Evolutionary conservation across 2,113 vertebrate genomes (phyloP).

Genomic region (Oncorhynchus masou): DNA sequence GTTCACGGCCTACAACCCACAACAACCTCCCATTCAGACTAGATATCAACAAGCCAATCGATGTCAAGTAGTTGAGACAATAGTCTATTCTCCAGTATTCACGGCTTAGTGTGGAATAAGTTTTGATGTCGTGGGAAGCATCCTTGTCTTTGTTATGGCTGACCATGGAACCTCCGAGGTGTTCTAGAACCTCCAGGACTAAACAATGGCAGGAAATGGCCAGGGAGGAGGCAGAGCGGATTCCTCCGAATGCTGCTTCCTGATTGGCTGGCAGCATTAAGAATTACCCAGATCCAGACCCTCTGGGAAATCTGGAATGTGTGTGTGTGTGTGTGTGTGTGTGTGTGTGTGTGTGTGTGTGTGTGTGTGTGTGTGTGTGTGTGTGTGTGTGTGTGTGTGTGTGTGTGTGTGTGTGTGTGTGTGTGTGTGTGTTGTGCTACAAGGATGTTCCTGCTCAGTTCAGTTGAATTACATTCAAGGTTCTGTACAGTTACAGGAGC

Average conservation of each 20-base stretch:
- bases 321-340: constrained; percentile 22
- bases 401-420: too few relatives aligned
- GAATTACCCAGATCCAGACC: constrained; percentile 70
- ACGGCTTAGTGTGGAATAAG: neutral
- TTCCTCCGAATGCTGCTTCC: constrained; percentile 73
- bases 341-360: constrained; percentile 2
- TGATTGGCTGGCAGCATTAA: constrained; percentile 81
- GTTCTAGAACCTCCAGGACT: constrained; percentile 1
- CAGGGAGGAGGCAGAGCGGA: constrained; percentile 72
- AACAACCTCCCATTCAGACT: too few relatives aligned
- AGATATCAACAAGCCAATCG: too few relatives aligned
- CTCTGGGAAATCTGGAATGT: constrained; percentile 51
- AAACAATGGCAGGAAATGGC: constrained; percentile 85
- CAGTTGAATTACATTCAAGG: too few relatives aligned
- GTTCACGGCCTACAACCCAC: too few relatives aligned
- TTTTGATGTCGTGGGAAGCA: constrained; percentile 37
- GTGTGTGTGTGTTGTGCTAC: too few relatives aligned
- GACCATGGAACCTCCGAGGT: constrained; percentile 32
- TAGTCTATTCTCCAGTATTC: too few relatives aligned
- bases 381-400: too few relatives aligned
- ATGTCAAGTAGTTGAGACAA: too few relatives aligned
- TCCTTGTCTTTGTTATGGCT: constrained; percentile 31
- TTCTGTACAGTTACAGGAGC: too few relatives aligned
- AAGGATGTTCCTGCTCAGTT: too few relatives aligned
- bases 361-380: too few relatives aligned